phyloP scores from a whole-genome alignment of 53 echinoderm and acorn worm genomes.

The Mesocentrotus franciscanus region DNA sequence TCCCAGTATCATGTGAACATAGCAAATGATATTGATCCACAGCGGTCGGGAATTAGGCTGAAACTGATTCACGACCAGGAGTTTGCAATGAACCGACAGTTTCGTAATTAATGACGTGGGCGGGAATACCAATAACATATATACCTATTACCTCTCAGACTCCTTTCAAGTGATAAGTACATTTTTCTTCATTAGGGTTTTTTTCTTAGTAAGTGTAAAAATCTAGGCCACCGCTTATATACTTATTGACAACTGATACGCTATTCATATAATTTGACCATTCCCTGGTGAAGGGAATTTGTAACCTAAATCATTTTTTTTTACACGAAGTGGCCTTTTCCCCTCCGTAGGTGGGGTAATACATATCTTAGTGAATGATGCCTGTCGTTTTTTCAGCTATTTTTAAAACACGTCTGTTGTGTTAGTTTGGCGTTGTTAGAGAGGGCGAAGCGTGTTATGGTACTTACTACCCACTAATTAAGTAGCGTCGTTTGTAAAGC shows the following conservation, averaged over 20 bases:
- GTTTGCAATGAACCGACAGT: background rate
- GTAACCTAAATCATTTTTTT: background rate
- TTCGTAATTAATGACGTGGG: background rate
- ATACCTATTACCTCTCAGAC: background rate
- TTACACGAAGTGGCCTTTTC: background rate
- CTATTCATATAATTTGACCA: background rate
- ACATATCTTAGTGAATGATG: background rate
- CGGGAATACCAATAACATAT: background rate
- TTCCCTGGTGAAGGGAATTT: background rate
- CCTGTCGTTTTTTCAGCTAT: background rate
- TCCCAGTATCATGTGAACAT: too few species aligned
- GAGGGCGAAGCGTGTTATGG: background rate
- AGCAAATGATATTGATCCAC: background rate
- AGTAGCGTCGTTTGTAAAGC: too few species aligned
- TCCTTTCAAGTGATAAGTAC: background rate
- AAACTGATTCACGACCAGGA: background rate
- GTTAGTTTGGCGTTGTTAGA: background rate
- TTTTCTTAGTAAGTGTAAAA: background rate
- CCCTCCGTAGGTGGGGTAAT: background rate
- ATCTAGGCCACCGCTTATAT: slow-evolving; percentile 1
- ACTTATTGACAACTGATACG: background rate
- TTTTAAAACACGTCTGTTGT: slow-evolving; percentile 6
- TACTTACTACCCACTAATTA: background rate
- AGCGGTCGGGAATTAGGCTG: background rate
- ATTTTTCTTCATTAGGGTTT: background rate